Evolutionary conservation across 2,113 vertebrate species (phyloP).

Genomic region (Pituophis catenifer): DNA sequence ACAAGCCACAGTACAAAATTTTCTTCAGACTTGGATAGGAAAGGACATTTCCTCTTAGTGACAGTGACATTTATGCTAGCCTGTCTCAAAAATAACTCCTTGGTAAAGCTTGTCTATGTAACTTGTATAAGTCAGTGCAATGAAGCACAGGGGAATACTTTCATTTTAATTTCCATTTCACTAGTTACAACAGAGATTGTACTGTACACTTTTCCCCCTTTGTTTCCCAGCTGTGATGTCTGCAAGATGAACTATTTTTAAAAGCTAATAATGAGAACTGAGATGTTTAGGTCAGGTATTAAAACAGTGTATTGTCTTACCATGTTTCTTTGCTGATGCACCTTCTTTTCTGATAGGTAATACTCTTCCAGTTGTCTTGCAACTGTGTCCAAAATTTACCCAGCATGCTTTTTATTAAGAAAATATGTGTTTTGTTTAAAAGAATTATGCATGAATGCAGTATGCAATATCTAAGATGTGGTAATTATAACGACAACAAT

Average conservation of each 20-base stretch:
- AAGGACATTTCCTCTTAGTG: slow-evolving; percentile 16
- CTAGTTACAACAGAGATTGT: slow-evolving; percentile 1
- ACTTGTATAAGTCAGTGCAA: slow-evolving; percentile 28
- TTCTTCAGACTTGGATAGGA: slow-evolving; percentile 8
- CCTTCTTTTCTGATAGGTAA: not conserved
- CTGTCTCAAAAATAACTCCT: slow-evolving; percentile 20
- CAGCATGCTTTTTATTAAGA: not conserved
- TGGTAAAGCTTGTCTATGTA: not conserved
- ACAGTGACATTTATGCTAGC: slow-evolving; percentile 11
- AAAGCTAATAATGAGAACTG: not conserved
- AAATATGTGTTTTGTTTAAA: not conserved
- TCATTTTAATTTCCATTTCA: slow-evolving; percentile 24
- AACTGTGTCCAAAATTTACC: not conserved
- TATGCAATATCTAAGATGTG: not conserved
- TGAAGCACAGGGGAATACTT: slow-evolving; percentile 32
- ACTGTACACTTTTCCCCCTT: not conserved
- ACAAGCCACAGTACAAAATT: not conserved
- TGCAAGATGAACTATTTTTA: slow-evolving; percentile 17
- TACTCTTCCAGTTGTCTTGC: not conserved
- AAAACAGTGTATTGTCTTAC: not conserved
- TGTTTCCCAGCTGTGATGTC: not conserved
- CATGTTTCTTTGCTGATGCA: not conserved
- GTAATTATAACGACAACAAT: not conserved
- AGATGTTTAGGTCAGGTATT: not conserved
- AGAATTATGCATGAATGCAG: not conserved